Percentiles rank a stretch among this genome's conserved stretches.
Evolutionary conservation across 2,888 invertebrate genomes (phyloP).

Genomic region (Drosophila subquinaria): DNA sequence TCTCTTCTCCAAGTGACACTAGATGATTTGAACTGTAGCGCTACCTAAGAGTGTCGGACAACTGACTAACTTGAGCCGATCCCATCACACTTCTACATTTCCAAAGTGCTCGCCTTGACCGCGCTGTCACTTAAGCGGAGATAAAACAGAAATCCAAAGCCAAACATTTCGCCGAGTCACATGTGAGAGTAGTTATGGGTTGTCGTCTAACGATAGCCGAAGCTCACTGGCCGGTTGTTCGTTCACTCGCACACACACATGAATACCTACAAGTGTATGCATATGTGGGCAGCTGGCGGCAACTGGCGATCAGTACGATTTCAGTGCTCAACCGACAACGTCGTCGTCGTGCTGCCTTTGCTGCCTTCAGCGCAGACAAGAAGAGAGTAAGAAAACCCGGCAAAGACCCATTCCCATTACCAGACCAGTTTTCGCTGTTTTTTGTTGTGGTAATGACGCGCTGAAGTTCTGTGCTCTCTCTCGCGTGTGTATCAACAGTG

Average conservation of each 20-base stretch:
- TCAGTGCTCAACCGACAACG: conserved; percentile 67
- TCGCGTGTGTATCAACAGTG: conserved; percentile 26
- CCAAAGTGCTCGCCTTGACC: conserved; percentile 54
- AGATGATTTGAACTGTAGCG: conserved; percentile 32
- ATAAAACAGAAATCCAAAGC: conserved; percentile 57
- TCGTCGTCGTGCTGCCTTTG: conserved; percentile 30
- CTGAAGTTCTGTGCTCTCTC: conserved; percentile 49
- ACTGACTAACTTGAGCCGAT: conserved; percentile 62
- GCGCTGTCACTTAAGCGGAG: conserved; percentile 44
- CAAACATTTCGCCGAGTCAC: conserved; percentile 29
- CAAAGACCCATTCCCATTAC: conserved; percentile 28
- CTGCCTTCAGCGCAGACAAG: conserved; percentile 54
- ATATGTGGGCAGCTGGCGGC: conserved; percentile 23
- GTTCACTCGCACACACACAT: conserved; percentile 8
- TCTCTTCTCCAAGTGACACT: conserved; percentile 6
- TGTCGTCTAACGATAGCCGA: conserved; percentile 39
- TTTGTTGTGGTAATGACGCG: conserved; percentile 50
- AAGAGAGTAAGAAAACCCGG: conserved; percentile 42
- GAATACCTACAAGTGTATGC: not conserved
- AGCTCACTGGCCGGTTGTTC: conserved; percentile 36
- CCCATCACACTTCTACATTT: conserved; percentile 54
- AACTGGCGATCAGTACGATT: conserved; percentile 69
- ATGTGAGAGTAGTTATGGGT: conserved; percentile 34
- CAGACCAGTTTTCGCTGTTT: conserved; percentile 68
- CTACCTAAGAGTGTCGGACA: conserved; percentile 47